These are phyloP conservation scores for Scaptomyza parva DNA, from an alignment of 2,888 invertebrate genomes.

Conservation along the genomic window DNA sequence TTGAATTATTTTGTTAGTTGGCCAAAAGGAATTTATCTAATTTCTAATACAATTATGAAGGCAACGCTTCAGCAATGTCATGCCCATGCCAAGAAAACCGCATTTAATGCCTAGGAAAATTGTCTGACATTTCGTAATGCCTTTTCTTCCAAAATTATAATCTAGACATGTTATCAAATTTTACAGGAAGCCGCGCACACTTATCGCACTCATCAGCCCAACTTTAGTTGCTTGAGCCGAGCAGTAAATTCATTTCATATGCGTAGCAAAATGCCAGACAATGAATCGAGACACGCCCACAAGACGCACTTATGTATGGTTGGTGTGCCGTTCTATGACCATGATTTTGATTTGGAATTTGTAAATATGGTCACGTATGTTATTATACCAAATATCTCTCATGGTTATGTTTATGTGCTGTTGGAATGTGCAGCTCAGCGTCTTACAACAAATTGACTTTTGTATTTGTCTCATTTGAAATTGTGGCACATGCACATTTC, in stretches of 20 bases:
- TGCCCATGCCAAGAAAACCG: not conserved
- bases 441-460: conserved; percentile 76
- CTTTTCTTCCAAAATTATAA: conserved; percentile 49
- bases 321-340: conserved; percentile 18
- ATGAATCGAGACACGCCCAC: conserved; percentile 31
- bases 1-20: conserved; percentile 15
- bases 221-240: conserved; percentile 8
- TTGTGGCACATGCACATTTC: conserved; percentile 53
- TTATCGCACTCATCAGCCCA: conserved; percentile 7
- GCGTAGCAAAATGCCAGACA: conserved; percentile 64
- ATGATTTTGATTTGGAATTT: conserved; percentile 76
- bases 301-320: conserved; percentile 18
- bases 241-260: conserved; percentile 68
- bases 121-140: conserved; percentile 27
- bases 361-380: conserved; percentile 80
- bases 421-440: conserved; percentile 32
- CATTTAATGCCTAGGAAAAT: conserved; percentile 21
- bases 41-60: conserved; percentile 16
- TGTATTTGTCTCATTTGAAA: conserved; percentile 65
- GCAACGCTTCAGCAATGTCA: not conserved
- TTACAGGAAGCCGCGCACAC: conserved; percentile 45
- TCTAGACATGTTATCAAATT: conserved; percentile 72
- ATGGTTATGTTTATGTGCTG: conserved; percentile 73
- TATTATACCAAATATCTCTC: conserved; percentile 77
- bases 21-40: conserved; percentile 15